Conservation (phyloP, 2,113 vertebrate genomes). For the Sorex fumeus region DNA sequence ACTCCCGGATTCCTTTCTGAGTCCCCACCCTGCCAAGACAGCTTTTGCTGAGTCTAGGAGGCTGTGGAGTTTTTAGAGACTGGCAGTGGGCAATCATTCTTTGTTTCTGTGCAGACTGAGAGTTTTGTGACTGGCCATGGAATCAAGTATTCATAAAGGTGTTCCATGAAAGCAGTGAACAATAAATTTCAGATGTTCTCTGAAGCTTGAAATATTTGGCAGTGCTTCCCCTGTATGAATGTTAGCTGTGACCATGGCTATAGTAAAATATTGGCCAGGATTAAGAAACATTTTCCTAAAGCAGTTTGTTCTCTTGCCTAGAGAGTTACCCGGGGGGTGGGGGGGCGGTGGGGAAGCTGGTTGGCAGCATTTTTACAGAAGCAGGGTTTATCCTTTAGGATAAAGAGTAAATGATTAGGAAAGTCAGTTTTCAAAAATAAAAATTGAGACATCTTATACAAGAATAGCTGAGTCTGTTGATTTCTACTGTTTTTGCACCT, state of each 20-base stretch:
- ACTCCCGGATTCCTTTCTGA: conserved; percentile 69
- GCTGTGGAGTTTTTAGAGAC: conserved; percentile 18
- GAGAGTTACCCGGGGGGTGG: conserved; percentile 36
- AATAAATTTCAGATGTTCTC: conserved; percentile 70
- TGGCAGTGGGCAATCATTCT: conserved; percentile 62
- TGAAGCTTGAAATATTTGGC: conserved; percentile 68
- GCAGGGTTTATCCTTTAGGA: neutral
- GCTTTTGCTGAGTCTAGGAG: conserved; percentile 66
- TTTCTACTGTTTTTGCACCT: neutral
- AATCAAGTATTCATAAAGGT: conserved; percentile 74
- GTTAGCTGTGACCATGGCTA: neutral
- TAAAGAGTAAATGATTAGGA: conserved; percentile 18
- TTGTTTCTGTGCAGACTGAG: conserved; percentile 57
- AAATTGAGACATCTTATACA: neutral
- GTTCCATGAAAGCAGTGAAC: conserved; percentile 52
- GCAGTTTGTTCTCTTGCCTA: conserved; percentile 20
- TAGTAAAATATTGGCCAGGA: neutral
- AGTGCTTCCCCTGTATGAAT: neutral
- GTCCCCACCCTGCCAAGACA: conserved; percentile 23
- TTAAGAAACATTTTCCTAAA: conserved; percentile 29
- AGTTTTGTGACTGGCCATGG: neutral
- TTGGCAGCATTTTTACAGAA: neutral
- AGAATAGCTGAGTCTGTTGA: neutral
- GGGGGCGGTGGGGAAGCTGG: too few species aligned
- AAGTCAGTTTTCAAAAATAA: conserved; percentile 3